Percentiles rank a stretch among this genome's conserved stretches.
Evolutionary conservation across 2,113 vertebrate species (phyloP).

Genomic region (western clawed frog (Xenopus tropicalis)): UCB_Xtro_10.0 CM004451.2:63938501-63939000

Average conservation of each 20-base stretch:
- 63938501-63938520: too few species aligned
- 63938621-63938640: too few species aligned
- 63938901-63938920: slow-evolving; percentile 82
- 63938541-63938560: too few species aligned
- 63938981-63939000: slow-evolving; percentile 8
- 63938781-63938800: slow-evolving; percentile 90
- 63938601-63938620: too few species aligned
- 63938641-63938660: too few species aligned
- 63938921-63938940: slow-evolving; percentile 85
- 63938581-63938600: too few species aligned
- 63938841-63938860: slow-evolving; percentile 96
- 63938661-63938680: too few species aligned
- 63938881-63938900: slow-evolving; percentile 94
- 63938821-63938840: slow-evolving; percentile 94
- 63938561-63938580: too few species aligned
- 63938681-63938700: too few species aligned
- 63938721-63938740: slow-evolving; percentile 72
- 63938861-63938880: slow-evolving; percentile 96
- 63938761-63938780: slow-evolving; percentile 94
- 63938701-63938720: background rate
- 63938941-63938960: background rate
- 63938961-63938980: too few species aligned
- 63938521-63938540: too few species aligned
- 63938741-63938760: slow-evolving; percentile 98
- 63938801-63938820: slow-evolving; percentile 83